A percentile compares a stretch with the other conserved stretches of the same genome.
phyloP scores from a whole-genome alignment of 2,113 vertebrate genomes.

The Embiotoca jacksoni region DNA sequence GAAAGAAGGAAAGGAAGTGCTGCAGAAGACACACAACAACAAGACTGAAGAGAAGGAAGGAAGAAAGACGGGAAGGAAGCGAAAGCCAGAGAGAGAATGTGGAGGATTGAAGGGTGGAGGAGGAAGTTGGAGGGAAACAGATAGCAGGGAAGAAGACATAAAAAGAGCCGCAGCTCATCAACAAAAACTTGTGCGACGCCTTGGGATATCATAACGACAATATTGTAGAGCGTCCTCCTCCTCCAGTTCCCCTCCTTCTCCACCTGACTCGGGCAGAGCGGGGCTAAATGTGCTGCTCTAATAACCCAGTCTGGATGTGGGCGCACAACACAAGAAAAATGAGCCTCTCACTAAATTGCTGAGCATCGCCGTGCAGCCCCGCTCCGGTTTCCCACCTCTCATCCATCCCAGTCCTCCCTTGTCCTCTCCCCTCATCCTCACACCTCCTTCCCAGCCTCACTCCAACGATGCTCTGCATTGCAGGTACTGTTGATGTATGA shows the following conservation, averaged over 20 bases:
- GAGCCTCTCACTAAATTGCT: slow-evolving; percentile 72
- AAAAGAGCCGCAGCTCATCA: slow-evolving; percentile 42
- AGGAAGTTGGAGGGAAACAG: neutral
- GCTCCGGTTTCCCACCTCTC: slow-evolving; percentile 56
- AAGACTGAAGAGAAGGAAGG: neutral
- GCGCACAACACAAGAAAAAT: slow-evolving; percentile 72
- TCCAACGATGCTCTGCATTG: slow-evolving; percentile 70
- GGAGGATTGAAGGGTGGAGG: neutral
- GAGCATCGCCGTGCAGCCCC: slow-evolving; percentile 59
- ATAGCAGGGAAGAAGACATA: neutral
- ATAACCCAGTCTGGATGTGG: slow-evolving; percentile 64
- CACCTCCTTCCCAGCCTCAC: slow-evolving; percentile 29
- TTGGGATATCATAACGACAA: slow-evolving; percentile 61
- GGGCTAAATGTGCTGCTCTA: slow-evolving; percentile 60
- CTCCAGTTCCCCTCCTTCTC: neutral
- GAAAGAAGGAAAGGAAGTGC: no score
- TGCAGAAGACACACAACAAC: no score
- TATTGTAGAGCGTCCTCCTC: slow-evolving; percentile 30
- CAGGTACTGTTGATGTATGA: slow-evolving; percentile 74
- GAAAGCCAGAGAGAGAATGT: no score
- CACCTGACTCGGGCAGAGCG: slow-evolving; percentile 33
- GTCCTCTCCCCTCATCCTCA: slow-evolving; percentile 5
- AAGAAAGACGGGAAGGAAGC: neutral
- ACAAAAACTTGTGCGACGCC: slow-evolving; percentile 25
- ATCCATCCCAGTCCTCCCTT: slow-evolving; percentile 46